Base-by-base conservation (phyloP, 2,797 vertebrate species). In the Anguilla obscura region DNA sequence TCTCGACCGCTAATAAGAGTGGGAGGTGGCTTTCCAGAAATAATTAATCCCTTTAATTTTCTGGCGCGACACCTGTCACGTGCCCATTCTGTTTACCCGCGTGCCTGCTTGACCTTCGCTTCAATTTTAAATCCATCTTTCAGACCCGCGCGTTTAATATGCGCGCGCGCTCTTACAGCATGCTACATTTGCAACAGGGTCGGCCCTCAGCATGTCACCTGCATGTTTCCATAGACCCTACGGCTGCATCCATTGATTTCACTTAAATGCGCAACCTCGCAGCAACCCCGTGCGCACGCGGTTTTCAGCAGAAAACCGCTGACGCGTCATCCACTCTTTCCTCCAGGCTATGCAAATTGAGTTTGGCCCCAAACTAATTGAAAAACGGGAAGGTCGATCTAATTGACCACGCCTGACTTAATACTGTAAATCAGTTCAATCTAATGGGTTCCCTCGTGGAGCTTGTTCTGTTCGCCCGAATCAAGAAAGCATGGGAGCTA, bases 371-470 rank as follows among this genome's bases (percentile, higher is more conserved):
- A 56, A 12, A 40, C 60, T 56, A 85, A 74, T 71, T 60, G 45
- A 85, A 48, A 84, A 1, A 82, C 24, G 45, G 40, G 79, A 71
- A 52, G 48, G 40, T 9, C 50, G 40, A 48, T 52, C 45, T 88
- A 85, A 88, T 85, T 85, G 87, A 71, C 60, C 66, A 56, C 87
- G 84, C 80, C 66, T 88, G 87, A 69, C 56, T 45, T 45, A 63
- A 60, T 86, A 69, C 0, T 56, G 84, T 85, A 52, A 88, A 88
- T 88, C 27, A 85, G 58, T 54, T 84, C 18, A 48, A 24, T 82
- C 80, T 71, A 84, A 84, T 30, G 60, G 21, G 80, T 84, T 84
- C 36, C 40, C 87, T 69, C 50, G 80, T 58, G 48, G 60, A n/a
- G 14, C 14, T 24, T 60, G 27, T 14, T 21, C n/a, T 45, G 58